phyloP scores from a whole-genome alignment of 2,113 vertebrate genomes.

The pig (Sus scrofa) region DNA sequence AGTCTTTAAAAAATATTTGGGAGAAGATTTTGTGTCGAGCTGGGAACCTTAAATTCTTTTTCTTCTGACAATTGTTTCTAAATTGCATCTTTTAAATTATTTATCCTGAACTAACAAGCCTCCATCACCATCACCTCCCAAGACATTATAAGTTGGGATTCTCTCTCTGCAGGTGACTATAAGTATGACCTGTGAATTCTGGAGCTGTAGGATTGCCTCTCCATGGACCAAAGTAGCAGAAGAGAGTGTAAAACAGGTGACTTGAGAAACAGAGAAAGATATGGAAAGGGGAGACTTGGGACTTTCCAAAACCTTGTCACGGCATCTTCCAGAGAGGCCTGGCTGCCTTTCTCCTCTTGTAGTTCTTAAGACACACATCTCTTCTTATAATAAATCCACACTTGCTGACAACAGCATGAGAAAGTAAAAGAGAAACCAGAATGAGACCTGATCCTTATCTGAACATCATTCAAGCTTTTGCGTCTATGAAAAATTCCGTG shows the following conservation, averaged over 20 bases:
- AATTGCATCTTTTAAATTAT: conserved; percentile 1
- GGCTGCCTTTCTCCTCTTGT: background rate
- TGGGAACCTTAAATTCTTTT: background rate
- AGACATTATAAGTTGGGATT: background rate
- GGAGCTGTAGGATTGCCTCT: background rate
- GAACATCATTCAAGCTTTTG: background rate
- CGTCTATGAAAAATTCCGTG: background rate
- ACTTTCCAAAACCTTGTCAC: background rate
- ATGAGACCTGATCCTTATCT: background rate
- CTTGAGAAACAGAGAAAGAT: background rate
- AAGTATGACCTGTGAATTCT: background rate
- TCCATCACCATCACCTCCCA: background rate
- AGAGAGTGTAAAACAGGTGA: background rate
- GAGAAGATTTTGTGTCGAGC: background rate
- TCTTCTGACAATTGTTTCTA: conserved; percentile 30
- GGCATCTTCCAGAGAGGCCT: background rate
- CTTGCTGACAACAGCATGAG: background rate
- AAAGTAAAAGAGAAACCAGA: conserved; percentile 58
- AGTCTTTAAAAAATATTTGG: conserved; percentile 36
- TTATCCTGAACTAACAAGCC: background rate
- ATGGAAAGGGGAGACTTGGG: background rate
- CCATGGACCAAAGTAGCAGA: background rate
- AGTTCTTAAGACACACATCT: conserved; percentile 12
- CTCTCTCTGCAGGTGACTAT: background rate
- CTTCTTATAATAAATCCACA: background rate